phyloP scores from a whole-genome alignment of 2,113 vertebrate species.

The Alexandromys fortis region DNA sequence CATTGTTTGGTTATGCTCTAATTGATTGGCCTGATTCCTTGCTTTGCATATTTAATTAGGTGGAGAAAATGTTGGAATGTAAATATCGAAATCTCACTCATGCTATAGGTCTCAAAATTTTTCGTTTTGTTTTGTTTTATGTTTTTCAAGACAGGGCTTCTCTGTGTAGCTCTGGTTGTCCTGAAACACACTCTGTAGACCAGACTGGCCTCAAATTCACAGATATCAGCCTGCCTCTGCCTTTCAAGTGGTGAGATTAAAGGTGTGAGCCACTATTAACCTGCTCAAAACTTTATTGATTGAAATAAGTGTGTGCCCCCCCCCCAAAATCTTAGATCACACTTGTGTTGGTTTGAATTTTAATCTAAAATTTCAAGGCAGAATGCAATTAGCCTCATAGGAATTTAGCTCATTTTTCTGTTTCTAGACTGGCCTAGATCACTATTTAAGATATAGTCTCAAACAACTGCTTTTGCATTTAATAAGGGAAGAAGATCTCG shows the following conservation, averaged over 20 bases:
- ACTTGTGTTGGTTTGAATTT: conserved; percentile 48
- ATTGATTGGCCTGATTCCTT: conserved; percentile 25
- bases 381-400: conserved; percentile 3
- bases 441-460: background rate
- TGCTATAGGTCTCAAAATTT: background rate
- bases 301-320: background rate
- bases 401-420: conserved; percentile 33
- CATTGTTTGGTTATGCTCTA: background rate
- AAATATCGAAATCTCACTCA: conserved; percentile 30
- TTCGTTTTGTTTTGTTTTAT: background rate
- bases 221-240: background rate
- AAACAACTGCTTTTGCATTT: conserved; percentile 41
- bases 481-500: background rate
- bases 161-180: background rate
- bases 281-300: conserved; percentile 26
- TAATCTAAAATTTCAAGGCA: conserved; percentile 48
- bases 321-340: conserved; percentile 6
- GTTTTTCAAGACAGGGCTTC: background rate
- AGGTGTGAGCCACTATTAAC: background rate
- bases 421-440: conserved; percentile 10
- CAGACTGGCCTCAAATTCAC: background rate
- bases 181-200: background rate
- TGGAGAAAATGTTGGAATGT: conserved; percentile 24
- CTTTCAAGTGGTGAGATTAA: background rate
- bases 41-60: conserved; percentile 38